Conservation (phyloP, 2,113 vertebrate species). For the Microcebus ravelobensis region DNA sequence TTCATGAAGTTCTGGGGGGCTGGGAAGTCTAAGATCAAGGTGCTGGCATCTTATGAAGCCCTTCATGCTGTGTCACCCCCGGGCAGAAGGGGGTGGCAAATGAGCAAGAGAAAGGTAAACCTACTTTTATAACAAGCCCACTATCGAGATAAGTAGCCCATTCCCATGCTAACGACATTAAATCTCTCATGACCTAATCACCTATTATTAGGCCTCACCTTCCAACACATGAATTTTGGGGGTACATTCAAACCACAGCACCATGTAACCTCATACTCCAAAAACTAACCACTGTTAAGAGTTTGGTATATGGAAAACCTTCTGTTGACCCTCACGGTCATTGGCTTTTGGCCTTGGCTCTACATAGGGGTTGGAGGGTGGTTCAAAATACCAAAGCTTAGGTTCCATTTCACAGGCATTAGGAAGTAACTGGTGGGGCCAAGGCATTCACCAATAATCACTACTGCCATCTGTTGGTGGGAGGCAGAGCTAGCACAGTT, state of each 20-base stretch:
- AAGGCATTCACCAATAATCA: slow-evolving; percentile 1
- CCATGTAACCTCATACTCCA: neutral
- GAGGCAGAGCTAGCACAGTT: neutral
- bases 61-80: neutral
- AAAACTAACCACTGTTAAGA: neutral
- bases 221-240: too few species aligned
- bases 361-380: neutral
- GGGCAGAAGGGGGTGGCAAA: neutral
- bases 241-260: too few species aligned
- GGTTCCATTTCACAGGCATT: neutral
- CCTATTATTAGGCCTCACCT: too few species aligned
- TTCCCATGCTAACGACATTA: too few species aligned
- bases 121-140: too few species aligned
- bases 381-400: neutral
- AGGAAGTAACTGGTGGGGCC: neutral
- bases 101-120: too few species aligned
- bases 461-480: slow-evolving; percentile 59
- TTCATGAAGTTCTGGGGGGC: neutral
- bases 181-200: too few species aligned
- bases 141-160: too few species aligned
- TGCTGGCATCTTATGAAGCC: neutral
- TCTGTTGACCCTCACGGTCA: neutral
- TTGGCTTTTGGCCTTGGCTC: neutral
- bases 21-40: neutral
- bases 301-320: neutral